A percentile compares a stretch with the other conserved stretches of the same genome.
phyloP scores from a whole-genome alignment of 2,113 vertebrate species.

The Monopterus albus region DNA sequence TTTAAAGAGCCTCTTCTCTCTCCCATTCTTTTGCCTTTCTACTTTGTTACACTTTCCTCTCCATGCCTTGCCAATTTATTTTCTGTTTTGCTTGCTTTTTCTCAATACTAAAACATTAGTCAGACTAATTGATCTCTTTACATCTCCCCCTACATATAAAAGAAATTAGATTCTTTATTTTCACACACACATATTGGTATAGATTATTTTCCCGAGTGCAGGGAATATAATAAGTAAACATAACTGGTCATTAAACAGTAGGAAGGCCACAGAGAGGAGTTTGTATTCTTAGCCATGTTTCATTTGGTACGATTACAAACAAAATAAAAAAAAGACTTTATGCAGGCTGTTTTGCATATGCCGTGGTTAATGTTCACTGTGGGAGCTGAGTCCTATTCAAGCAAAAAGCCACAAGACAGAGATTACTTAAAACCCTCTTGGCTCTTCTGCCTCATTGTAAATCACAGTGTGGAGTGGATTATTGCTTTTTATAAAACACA shows the following conservation, averaged over 20 bases:
- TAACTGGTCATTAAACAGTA: slow-evolving; percentile 50
- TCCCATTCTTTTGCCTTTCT: not conserved
- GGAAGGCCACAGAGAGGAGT: slow-evolving; percentile 31
- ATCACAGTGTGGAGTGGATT: slow-evolving; percentile 37
- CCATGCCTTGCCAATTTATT: not conserved
- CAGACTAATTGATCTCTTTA: slow-evolving; percentile 32
- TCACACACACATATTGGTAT: slow-evolving; percentile 20
- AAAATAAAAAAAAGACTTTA: slow-evolving; percentile 22
- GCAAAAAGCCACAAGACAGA: slow-evolving; percentile 54
- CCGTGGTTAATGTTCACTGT: slow-evolving; percentile 54
- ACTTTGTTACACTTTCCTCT: not conserved
- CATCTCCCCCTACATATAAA: slow-evolving; percentile 24
- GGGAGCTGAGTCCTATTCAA: slow-evolving; percentile 49
- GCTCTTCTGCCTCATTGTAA: slow-evolving; percentile 42
- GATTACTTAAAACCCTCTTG: slow-evolving; percentile 63
- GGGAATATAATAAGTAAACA: slow-evolving; percentile 45
- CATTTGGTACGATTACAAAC: slow-evolving; percentile 29
- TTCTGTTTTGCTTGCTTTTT: slow-evolving; percentile 10
- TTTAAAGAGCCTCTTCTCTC: not conserved
- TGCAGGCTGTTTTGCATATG: slow-evolving; percentile 47
- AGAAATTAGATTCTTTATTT: slow-evolving; percentile 42
- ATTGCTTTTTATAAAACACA: slow-evolving; percentile 21
- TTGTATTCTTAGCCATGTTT: slow-evolving; percentile 30
- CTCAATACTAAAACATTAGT: slow-evolving; percentile 6
- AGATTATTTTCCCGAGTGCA: slow-evolving; percentile 18